Base-by-base conservation (phyloP, 1,140 invertebrate species). In the Cheumatopsyche charites region DNA sequence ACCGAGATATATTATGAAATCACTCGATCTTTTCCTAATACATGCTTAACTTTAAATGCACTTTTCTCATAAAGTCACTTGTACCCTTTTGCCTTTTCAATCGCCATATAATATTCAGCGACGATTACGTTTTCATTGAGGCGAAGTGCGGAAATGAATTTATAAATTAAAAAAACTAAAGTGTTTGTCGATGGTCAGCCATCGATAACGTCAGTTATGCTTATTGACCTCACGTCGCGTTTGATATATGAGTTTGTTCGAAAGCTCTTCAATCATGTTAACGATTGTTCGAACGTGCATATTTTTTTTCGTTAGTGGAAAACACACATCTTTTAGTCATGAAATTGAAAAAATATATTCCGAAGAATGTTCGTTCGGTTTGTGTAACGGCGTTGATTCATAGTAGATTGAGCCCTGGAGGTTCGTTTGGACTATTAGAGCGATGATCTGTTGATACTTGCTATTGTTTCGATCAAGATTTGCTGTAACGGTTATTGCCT, bases 191-290 rank as follows among this genome's bases (percentile, higher is more conserved):
- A 17, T 52, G 47, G 19, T 6, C 47, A 17, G 47, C 19, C 47
- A 52, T 17, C 15, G 47, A 52, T 52, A 52, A 19, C 47, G 47
- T 47, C 47, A 17, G 47, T 17, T 52, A 15, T 19, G 47, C 47
- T 52, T 9, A 17, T 52, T 52, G 47, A 52, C 47, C 47, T 52
- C 19, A 17, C 47, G 47, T 17, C 19, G 13, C 7, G 19, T 52
- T 52, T 52, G 47, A 52, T 52, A 17, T 52, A 52, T 17, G 47
- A 52, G 47, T 52, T 52, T 52, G 47, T 52, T 17, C 47, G 15
- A 52, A 9, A 19, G 47, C 47, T 17, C 47, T 52, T 52, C 47
- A 52, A 52, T 52, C 47, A 52, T 52, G 47, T 52, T 52, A 52
- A 52, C 47, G 47, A 52, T 52, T 52, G 6, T 52, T 17, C 47